Evolutionary conservation across 2,797 vertebrate species (phyloP).

Genomic region (Anguilla pacifica): DNA sequence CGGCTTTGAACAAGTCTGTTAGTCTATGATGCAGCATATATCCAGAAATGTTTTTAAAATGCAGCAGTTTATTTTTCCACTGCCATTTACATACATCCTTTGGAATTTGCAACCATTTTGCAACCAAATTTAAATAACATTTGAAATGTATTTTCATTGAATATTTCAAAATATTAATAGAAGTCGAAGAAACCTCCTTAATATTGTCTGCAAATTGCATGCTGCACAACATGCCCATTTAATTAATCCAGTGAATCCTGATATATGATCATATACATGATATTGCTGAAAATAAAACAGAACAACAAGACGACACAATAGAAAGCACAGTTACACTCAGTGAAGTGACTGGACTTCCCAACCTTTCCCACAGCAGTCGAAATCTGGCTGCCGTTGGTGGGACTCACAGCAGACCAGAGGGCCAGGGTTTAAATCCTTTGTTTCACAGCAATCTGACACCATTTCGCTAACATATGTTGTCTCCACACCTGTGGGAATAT

Average conservation of each 20-base stretch:
- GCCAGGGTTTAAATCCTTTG: background rate
- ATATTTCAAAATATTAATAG: background rate
- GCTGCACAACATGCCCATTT: no score
- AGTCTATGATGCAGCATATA: background rate
- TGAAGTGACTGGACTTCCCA: background rate
- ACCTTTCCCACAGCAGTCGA: background rate
- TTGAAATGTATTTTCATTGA: background rate
- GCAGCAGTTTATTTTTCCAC: no score
- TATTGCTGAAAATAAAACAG: no score
- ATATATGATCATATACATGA: no score
- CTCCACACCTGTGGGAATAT: background rate
- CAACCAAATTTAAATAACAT: background rate
- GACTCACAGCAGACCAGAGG: background rate
- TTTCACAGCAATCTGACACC: slow-evolving; percentile 5
- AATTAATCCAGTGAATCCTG: no score
- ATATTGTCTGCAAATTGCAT: background rate
- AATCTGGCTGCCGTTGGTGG: background rate
- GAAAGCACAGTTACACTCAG: background rate
- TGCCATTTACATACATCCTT: background rate
- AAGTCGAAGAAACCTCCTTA: background rate
- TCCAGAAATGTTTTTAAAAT: background rate
- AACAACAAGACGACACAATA: background rate
- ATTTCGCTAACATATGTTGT: background rate
- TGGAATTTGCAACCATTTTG: background rate
- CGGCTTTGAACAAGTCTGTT: no score